A percentile compares a stretch with the other conserved stretches of the same genome.
Conservation (phyloP, 2,113 vertebrate genomes). For the Gallinago media region DNA sequence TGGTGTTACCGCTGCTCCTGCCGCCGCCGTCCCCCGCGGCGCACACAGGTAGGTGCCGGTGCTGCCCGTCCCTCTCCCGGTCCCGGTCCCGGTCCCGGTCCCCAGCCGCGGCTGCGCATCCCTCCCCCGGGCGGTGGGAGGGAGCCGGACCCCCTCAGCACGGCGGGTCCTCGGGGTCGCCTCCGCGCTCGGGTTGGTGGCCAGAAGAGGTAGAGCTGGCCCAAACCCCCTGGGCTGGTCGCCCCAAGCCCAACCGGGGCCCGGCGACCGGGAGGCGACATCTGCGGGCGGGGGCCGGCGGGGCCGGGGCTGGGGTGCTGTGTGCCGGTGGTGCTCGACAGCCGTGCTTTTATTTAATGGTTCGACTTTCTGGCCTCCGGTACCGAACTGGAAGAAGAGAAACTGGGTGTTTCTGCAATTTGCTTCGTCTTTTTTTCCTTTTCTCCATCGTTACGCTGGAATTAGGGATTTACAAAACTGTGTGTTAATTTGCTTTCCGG, state of each 20-base stretch:
- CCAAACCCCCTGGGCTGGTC: background rate
- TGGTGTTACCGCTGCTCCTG: background rate
- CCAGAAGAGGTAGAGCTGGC: background rate
- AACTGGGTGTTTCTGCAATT: background rate
- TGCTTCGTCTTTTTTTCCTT: background rate
- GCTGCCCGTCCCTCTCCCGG: background rate
- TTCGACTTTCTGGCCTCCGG: background rate
- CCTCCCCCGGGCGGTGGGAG: no score
- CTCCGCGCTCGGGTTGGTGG: background rate
- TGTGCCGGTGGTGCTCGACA: accelerated
- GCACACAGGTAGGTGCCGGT: slow-evolving; percentile 6
- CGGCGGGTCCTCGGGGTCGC: no score
- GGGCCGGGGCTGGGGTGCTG: accelerated
- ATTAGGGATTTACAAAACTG: background rate
- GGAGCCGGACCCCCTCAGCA: background rate
- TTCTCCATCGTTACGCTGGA: accelerated
- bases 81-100: no score
- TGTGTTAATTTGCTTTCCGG: background rate
- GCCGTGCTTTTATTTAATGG: accelerated
- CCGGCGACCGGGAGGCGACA: background rate
- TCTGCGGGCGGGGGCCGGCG: no score
- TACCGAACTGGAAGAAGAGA: background rate
- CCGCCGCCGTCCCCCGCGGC: background rate
- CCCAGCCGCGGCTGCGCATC: background rate
- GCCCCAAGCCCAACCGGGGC: background rate